These are phyloP conservation scores for Pseudococcus viburni DNA, from an alignment of 2,888 invertebrate species.

Conservation along the genomic window DNA sequence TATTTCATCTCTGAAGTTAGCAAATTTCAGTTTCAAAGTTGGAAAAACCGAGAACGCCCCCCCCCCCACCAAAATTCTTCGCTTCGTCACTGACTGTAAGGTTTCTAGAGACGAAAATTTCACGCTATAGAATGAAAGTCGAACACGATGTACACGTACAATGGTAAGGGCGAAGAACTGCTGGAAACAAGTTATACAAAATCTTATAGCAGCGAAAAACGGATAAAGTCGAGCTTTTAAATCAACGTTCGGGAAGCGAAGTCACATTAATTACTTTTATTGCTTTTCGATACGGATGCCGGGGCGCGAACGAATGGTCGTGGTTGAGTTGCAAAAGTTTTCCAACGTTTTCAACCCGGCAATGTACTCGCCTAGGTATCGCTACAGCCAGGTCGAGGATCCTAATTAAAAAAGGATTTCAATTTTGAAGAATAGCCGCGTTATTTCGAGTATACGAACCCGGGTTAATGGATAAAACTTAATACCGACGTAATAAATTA, in stretches of 20 bases:
- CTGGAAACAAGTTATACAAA: neutral
- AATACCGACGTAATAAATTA: slow-evolving; percentile 27
- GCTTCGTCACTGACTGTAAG: too few relatives aligned
- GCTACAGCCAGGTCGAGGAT: neutral
- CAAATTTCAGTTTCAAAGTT: too few relatives aligned
- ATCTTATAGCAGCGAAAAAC: slow-evolving; percentile 9
- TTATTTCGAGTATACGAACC: neutral
- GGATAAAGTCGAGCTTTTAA: slow-evolving; percentile 41
- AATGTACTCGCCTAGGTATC: neutral
- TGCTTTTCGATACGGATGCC: slow-evolving; percentile 17
- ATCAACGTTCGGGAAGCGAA: slow-evolving; percentile 26
- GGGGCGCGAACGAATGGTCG: neutral
- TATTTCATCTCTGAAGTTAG: too few relatives aligned
- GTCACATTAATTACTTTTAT: slow-evolving; percentile 52
- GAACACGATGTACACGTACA: neutral
- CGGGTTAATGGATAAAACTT: slow-evolving; percentile 30
- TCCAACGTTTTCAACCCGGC: neutral
- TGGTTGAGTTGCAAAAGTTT: slow-evolving; percentile 33
- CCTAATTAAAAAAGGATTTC: slow-evolving; percentile 51
- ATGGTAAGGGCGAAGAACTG: neutral
- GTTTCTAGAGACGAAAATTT: neutral
- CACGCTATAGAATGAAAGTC: neutral
- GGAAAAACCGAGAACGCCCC: too few relatives aligned
- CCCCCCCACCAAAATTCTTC: too few relatives aligned
- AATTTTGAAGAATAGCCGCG: slow-evolving; percentile 43